A percentile compares a stretch with the other conserved stretches of the same genome.
phyloP scores from a whole-genome alignment of 1,140 invertebrate species.

The Pachypeltis micranthus region DNA sequence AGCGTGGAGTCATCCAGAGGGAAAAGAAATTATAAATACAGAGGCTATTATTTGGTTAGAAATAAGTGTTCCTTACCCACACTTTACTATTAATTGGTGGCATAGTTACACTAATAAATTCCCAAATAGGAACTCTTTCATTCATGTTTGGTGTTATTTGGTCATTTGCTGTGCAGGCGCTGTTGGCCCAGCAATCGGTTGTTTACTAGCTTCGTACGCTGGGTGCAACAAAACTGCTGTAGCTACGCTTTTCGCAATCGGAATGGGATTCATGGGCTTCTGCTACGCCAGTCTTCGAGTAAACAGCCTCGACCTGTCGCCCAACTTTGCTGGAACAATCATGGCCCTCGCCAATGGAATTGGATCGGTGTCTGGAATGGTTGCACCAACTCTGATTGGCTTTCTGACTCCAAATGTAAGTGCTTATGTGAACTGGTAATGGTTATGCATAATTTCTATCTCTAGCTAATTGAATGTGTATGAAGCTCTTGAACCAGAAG shows the following conservation, averaged over 20 bases:
- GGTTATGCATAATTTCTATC: no score
- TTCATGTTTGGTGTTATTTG: no score
- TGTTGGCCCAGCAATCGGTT: conserved; percentile 59
- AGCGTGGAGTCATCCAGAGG: no score
- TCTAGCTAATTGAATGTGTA: no score
- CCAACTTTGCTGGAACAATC: conserved; percentile 61
- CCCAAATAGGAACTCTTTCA: no score
- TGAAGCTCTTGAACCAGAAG: no score
- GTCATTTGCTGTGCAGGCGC: conserved; percentile 48
- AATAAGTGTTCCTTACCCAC: not conserved
- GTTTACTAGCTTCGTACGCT: conserved; percentile 54
- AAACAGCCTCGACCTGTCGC: conserved; percentile 65
- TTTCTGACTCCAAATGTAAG: conserved; percentile 56
- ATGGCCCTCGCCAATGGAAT: conserved; percentile 70
- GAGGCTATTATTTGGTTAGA: not conserved
- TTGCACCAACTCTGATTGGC: conserved; percentile 63
- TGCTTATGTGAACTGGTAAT: no score
- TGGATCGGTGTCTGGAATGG: conserved; percentile 59
- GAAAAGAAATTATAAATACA: not conserved
- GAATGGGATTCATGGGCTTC: conserved; percentile 54
- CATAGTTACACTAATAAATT: no score
- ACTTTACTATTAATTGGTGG: not conserved
- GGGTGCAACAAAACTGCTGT: conserved; percentile 46
- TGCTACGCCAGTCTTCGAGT: conserved; percentile 55
- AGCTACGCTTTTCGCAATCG: conserved; percentile 52